phyloP scores from a whole-genome alignment of 2,797 vertebrate genomes.

The Crocidura indochinensis region DNA sequence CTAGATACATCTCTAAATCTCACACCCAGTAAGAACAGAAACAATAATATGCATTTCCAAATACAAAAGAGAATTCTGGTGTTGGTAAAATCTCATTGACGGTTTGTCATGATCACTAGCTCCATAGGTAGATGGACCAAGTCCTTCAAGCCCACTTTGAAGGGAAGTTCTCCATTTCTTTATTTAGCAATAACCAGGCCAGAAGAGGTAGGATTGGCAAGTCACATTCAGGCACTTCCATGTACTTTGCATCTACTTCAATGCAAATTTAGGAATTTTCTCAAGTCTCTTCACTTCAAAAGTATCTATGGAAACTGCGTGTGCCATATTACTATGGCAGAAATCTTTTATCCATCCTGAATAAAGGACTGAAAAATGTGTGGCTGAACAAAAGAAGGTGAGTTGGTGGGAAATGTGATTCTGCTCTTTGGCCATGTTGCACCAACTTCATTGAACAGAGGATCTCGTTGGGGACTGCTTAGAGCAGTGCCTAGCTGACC shows the following conservation, averaged over 20 bases:
- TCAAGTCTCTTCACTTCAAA: constrained; percentile 10
- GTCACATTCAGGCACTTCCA: background rate
- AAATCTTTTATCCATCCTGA: background rate
- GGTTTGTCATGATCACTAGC: background rate
- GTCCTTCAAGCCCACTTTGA: background rate
- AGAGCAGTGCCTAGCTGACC: too few species aligned
- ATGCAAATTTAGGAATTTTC: background rate
- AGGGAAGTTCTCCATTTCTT: constrained; percentile 11
- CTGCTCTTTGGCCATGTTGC: background rate
- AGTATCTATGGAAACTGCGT: constrained; percentile 27
- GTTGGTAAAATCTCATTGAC: background rate
- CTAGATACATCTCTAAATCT: background rate
- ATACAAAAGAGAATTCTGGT: background rate
- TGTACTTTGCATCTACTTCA: too few species aligned
- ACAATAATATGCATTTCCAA: background rate
- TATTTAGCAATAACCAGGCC: background rate
- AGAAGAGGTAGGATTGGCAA: background rate
- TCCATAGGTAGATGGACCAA: background rate
- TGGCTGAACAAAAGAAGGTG: background rate
- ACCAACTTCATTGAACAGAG: background rate
- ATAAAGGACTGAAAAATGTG: background rate
- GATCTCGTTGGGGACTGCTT: background rate
- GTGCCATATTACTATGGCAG: background rate
- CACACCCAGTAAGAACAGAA: background rate
- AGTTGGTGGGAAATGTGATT: background rate